phyloP scores from a whole-genome alignment of 2,113 vertebrate genomes.

The Trichomycterus rosablanca region DNA sequence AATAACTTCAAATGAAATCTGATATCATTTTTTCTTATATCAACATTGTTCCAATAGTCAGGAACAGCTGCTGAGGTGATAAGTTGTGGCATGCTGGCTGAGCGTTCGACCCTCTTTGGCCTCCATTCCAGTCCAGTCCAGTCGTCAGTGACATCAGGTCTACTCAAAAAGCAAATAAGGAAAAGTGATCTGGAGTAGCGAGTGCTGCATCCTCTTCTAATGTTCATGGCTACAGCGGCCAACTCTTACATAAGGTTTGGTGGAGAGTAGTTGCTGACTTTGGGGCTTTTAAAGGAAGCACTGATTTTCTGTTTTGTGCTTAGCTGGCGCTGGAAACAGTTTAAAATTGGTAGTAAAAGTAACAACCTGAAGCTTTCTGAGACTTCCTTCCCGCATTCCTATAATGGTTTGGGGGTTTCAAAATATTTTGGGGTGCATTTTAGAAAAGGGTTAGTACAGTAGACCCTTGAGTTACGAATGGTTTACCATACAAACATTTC shows the following conservation, averaged over 20 bases:
- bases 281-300: slow-evolving; percentile 2
- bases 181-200: slow-evolving; percentile 57
- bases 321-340: slow-evolving; percentile 3
- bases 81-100: neutral
- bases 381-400: too few relatives aligned
- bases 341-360: too few relatives aligned
- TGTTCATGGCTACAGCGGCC: slow-evolving; percentile 45
- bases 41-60: slow-evolving; percentile 6
- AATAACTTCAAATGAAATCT: too few relatives aligned
- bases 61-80: slow-evolving; percentile 28
- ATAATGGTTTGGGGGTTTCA: too few relatives aligned
- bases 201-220: slow-evolving; percentile 41
- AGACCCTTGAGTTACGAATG: too few relatives aligned
- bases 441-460: too few relatives aligned
- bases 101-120: slow-evolving; percentile 3
- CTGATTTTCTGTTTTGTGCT: slow-evolving; percentile 12
- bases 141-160: slow-evolving; percentile 50
- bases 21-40: too few relatives aligned
- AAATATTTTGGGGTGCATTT: too few relatives aligned
- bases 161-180: slow-evolving; percentile 58
- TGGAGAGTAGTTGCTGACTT: slow-evolving; percentile 25
- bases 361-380: neutral
- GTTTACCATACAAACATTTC: too few relatives aligned
- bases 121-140: slow-evolving; percentile 2
- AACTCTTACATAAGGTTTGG: slow-evolving; percentile 46